Evolutionary conservation across 2,888 invertebrate genomes (phyloP).

Genomic region (Cylloceria caligata): DNA sequence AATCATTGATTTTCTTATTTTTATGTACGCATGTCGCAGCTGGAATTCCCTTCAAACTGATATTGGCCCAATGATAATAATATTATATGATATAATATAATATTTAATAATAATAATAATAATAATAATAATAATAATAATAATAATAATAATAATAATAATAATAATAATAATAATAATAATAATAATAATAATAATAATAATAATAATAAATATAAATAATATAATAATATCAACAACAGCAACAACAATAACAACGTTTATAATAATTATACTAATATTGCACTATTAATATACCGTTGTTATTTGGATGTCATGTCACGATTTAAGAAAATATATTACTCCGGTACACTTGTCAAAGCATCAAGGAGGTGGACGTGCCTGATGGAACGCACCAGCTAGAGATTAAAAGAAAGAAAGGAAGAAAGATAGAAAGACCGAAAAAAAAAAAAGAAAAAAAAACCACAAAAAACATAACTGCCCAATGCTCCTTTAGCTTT

Average conservation of each 20-base stretch:
- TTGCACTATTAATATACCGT: constrained; percentile 49
- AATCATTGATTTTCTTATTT: constrained; percentile 31
- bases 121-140: constrained; percentile 31
- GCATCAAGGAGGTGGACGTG: constrained; percentile 60
- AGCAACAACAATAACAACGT: constrained; percentile 8
- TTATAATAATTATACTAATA: constrained; percentile 42
- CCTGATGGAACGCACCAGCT: constrained; percentile 50
- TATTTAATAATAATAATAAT: constrained; percentile 8
- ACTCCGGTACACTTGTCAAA: constrained; percentile 55
- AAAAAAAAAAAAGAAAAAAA: constrained; percentile 44
- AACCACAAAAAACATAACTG: constrained; percentile 64
- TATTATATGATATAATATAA: too few relatives aligned
- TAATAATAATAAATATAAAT: constrained; percentile 40
- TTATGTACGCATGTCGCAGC: constrained; percentile 57
- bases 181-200: constrained; percentile 22
- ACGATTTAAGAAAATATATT: constrained; percentile 30
- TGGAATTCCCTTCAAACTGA: constrained; percentile 53
- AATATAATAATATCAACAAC: too few relatives aligned
- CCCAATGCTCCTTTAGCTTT: constrained; percentile 69
- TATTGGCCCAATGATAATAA: constrained; percentile 56
- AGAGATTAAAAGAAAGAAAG: constrained; percentile 20
- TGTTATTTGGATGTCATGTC: constrained; percentile 58
- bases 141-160: too few relatives aligned
- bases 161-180: too few relatives aligned
- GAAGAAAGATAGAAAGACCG: constrained; percentile 9